Conservation (phyloP, 2,888 invertebrate genomes). For the Microctonus aethiopoides region DNA sequence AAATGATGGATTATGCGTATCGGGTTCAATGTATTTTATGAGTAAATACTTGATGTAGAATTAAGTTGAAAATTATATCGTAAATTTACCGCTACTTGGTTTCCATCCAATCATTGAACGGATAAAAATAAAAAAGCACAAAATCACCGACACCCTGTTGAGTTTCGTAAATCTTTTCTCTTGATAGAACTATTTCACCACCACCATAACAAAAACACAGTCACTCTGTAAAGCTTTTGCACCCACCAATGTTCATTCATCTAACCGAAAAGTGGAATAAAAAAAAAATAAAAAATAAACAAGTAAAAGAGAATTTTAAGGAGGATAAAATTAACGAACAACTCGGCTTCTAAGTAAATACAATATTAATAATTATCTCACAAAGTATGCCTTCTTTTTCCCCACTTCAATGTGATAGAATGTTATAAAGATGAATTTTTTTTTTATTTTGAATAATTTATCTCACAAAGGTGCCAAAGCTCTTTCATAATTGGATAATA, state of each 20-base stretch:
- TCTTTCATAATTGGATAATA: no score
- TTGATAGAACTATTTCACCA: background rate
- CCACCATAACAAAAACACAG: background rate
- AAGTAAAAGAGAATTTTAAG: background rate
- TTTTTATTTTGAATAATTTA: no score
- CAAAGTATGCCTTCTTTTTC: no score
- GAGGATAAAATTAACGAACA: no score
- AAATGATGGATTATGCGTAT: no score
- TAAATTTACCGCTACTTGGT: background rate
- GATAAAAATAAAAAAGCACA: background rate
- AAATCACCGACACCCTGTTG: constrained; percentile 7
- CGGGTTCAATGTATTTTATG: no score
- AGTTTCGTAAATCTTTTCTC: constrained; percentile 28
- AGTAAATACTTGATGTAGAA: background rate
- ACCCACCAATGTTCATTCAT: background rate
- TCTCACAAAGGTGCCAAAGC: no score
- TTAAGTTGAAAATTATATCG: background rate
- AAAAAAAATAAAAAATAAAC: constrained; percentile 2
- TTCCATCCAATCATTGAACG: background rate
- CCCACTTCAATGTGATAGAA: no score
- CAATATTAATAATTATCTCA: no score
- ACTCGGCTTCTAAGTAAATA: no score
- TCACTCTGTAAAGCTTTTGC: background rate
- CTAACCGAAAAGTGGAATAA: background rate
- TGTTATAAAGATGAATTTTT: no score